Conservation (phyloP, 2,113 vertebrate genomes). For the Nothocercus julius region DNA sequence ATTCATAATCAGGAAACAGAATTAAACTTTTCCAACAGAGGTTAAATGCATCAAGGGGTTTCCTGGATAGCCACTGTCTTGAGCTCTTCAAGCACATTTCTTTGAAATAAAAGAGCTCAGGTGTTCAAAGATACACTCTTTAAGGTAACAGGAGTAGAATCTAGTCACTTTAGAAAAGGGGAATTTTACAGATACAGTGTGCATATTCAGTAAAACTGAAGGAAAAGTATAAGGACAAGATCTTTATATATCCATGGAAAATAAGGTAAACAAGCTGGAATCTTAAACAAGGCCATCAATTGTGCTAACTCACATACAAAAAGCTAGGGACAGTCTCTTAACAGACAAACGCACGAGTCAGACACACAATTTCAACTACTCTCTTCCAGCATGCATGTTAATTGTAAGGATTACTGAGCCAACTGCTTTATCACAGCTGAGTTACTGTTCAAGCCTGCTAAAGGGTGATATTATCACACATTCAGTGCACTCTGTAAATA, state of each 20-base stretch:
- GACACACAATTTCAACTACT: slow-evolving; percentile 5
- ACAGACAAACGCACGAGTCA: background rate
- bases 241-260: background rate
- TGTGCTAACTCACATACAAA: background rate
- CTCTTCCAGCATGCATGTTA: slow-evolving; percentile 75
- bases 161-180: background rate
- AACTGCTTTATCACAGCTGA: slow-evolving; percentile 76
- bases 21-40: background rate
- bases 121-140: background rate
- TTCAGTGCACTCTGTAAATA: slow-evolving; percentile 86
- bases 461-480: slow-evolving; percentile 75
- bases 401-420: slow-evolving; percentile 74
- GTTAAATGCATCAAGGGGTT: background rate
- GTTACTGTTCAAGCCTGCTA: slow-evolving; percentile 76
- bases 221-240: background rate
- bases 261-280: slow-evolving; percentile 20
- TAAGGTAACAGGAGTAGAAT: background rate
- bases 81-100: background rate
- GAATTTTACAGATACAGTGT: background rate
- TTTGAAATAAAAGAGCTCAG: background rate
- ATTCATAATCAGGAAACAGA: background rate
- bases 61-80: background rate
- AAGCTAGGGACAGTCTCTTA: background rate
- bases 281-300: background rate
- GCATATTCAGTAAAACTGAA: background rate